Base-by-base conservation (phyloP, 2,797 vertebrate genomes). In the Sebastes baramenuke region DNA sequence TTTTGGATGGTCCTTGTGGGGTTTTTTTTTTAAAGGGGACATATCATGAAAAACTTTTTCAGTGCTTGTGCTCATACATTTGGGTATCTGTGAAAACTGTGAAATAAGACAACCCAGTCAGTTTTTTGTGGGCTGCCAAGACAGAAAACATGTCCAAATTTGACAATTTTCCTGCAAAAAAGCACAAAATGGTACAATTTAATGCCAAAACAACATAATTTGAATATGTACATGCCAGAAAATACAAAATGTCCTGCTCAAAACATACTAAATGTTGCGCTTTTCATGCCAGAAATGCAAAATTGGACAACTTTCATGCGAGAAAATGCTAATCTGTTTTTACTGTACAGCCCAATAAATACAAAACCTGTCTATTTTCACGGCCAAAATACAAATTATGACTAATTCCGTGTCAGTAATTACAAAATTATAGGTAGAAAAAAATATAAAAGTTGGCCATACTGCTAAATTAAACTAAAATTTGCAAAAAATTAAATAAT, bases 1-100 rank as follows among this genome's bases (percentile, higher is more conserved):
- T 65, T 49, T 74, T 75, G 16, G 61, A 34, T n/a, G 30, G 66
- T 25, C 11, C 13, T 74, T 82, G 66, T 70, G 49, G n/a, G n/a
- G n/a, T n/a, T 60, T 62, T 67, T 72, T 46, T 42, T 30, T 20
- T 20, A 30, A 54, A 20, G 58, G 30, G 5, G 30, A 62, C 20
- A 54, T 54, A 54, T 54, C 49, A 54, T 54, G 49, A 54, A 54
- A n/a, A 54, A 49, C 18, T 20, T 49, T 49, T n/a, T n/a, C 49
- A 54, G 49, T n/a, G 49, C 20, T 54, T 22, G 8, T 54, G 20
- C 20, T n/a, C 49, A n/a, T 54, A 54, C 49, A 54, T 54, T n/a
- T n/a, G 49, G 20, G 49, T 54, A 54, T 54, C 6, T 54, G 20
- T 42, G 18, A 49, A 8, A 52, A 52, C 0, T 22, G 46, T 49